These are phyloP conservation scores for Rhodophaea formosa DNA, from an alignment of 2,888 invertebrate genomes.

Conservation along the genomic window DNA sequence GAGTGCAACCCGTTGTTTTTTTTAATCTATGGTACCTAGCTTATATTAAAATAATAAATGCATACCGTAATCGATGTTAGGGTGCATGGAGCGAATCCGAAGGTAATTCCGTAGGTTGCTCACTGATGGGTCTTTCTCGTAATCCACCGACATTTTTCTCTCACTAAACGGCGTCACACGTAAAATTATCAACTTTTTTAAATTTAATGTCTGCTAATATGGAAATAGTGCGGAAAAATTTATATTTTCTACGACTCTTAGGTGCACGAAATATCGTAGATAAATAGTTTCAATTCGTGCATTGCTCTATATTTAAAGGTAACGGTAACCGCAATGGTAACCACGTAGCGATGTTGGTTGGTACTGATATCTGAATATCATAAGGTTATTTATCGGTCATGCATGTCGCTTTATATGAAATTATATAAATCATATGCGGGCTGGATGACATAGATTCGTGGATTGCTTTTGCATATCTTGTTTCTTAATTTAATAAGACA, in stretches of 20 bases:
- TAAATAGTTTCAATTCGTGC: not conserved
- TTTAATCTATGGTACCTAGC: too few species aligned
- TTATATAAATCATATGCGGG: too few species aligned
- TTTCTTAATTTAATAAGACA: too few species aligned
- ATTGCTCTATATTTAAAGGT: not conserved
- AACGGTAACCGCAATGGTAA: not conserved
- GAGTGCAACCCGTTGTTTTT: too few species aligned
- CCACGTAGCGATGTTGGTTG: not conserved
- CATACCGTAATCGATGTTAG: slow-evolving; percentile 87
- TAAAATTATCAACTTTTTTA: not conserved
- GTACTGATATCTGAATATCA: not conserved
- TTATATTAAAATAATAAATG: not conserved
- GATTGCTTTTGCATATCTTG: too few species aligned
- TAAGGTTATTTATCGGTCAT: too few species aligned
- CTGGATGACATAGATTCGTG: too few species aligned
- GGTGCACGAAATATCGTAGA: not conserved
- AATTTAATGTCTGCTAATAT: too few species aligned
- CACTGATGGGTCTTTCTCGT: slow-evolving; percentile 74
- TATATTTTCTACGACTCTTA: too few species aligned
- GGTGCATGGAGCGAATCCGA: slow-evolving; percentile 87
- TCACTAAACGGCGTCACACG: not conserved
- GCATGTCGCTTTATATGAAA: too few species aligned
- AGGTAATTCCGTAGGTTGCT: slow-evolving; percentile 86
- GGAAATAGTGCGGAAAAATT: too few species aligned
- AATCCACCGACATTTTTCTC: slow-evolving; percentile 43